Percentiles rank a stretch among this genome's conserved stretches.
Conservation (phyloP, 1,140 invertebrate genomes). For the Sycophaga agraensis region DNA sequence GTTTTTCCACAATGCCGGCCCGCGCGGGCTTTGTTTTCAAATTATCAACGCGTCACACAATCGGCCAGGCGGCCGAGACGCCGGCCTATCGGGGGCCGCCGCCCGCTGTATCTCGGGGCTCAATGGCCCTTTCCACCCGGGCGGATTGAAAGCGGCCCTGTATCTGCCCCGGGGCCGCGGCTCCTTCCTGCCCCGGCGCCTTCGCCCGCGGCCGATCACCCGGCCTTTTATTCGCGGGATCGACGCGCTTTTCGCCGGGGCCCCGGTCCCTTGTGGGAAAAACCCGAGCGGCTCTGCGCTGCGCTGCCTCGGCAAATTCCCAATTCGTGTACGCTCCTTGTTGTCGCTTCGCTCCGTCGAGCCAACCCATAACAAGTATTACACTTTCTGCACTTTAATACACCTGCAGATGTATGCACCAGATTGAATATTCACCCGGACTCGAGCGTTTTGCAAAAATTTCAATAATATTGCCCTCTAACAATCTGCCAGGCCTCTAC, state of each 20-base stretch:
- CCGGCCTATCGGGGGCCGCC: conserved; percentile 24
- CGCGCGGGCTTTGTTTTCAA: conserved; percentile 52
- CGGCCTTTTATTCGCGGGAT: too few species aligned
- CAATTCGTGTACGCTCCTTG: too few species aligned
- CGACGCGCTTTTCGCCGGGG: not conserved
- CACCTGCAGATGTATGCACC: too few species aligned
- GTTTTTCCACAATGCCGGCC: conserved; percentile 54
- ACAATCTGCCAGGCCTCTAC: too few species aligned
- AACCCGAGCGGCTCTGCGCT: not conserved
- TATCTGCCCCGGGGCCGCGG: conserved; percentile 7
- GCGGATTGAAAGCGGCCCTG: conserved; percentile 45
- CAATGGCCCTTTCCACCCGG: conserved; percentile 49
- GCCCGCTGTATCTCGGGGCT: conserved; percentile 28
- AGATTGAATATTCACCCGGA: too few species aligned
- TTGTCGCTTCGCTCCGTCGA: too few species aligned
- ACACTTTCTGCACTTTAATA: too few species aligned
- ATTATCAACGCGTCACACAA: conserved; percentile 58
- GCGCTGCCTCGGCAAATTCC: not conserved
- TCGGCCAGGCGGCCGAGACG: conserved; percentile 36
- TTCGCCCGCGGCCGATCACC: too few species aligned
- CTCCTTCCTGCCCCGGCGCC: too few species aligned
- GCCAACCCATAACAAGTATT: too few species aligned
- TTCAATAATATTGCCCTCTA: too few species aligned
- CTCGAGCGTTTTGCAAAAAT: too few species aligned
- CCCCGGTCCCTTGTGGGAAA: conserved; percentile 2